Evolutionary conservation across 2,888 invertebrate genomes (phyloP), one percentile per base, ranked within the genome.

Genomic region (Clunio marinus): DNA sequence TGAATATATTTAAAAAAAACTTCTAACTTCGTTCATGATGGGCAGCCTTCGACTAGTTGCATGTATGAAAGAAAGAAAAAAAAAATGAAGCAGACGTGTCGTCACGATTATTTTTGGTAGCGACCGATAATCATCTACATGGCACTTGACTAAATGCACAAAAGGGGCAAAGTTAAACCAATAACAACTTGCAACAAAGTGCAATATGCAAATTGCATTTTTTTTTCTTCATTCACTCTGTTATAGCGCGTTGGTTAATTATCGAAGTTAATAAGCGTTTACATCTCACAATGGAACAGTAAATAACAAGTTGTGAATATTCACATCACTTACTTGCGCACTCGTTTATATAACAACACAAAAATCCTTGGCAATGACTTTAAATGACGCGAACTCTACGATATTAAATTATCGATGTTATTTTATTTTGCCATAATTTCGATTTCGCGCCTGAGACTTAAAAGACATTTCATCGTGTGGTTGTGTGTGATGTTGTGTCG

Each of bases 331-430:
- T n/a, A 51, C 28, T 55, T 55, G 65, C 28, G 20, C 13, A 55
- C 32, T 15, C 17, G 22, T 55, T 58, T 58, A 37, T 37, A 67
- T 58, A 58, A 58, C 28, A 41, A 24, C 15, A 15, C 27, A 68
- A 69, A 76, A 74, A 76, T 76, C 78, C 78, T 78, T 78, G 78
- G 78, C 78, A 78, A 78, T 78, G 78, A 78, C 78, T 78, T 78
- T 75, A 76, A 75, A 73, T 78, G 77, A 78, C 78, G 69, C 69
- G 37, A 28, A n/a, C 15, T 59, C 32, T n/a, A 59, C 59, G 22
- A 51, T 35, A 24, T 15, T 59, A 59, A 20, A 24, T 28, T 59
- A 59, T 35, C 25, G 32, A n/a, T 59, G 7, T 28, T 58, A 27
- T 15, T 35, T 15, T 57, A n/a, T 57, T 24, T 57, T 57, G n/a